A percentile compares a stretch with the other conserved stretches of the same genome.
Conservation (phyloP, 2,888 invertebrate species). For the Galerucella calmariensis region DNA sequence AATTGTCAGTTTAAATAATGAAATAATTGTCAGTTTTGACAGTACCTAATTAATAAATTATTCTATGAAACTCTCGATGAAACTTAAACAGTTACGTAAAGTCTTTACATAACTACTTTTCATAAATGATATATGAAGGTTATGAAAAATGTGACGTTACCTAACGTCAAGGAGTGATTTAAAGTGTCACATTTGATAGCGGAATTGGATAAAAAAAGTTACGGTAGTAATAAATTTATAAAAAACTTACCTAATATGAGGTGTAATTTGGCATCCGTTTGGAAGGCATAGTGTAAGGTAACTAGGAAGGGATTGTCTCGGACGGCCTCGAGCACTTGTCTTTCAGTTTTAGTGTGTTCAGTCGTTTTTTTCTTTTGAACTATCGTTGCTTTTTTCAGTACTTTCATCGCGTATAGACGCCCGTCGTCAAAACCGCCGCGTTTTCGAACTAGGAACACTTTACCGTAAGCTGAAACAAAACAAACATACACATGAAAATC, state of each 20-base stretch:
- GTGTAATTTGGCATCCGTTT: constrained; percentile 96
- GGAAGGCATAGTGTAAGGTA: constrained; percentile 97
- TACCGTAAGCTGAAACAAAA: constrained; percentile 85
- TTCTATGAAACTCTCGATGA: no score
- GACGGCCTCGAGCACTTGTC: constrained; percentile 96
- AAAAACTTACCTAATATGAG: constrained; percentile 88
- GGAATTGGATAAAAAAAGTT: no score
- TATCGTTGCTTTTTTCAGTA: constrained; percentile 94
- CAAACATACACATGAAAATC: constrained; percentile 10
- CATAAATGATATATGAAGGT: no score
- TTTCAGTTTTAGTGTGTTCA: constrained; percentile 96
- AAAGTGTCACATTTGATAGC: no score
- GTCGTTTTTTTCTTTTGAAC: constrained; percentile 95
- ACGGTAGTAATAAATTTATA: no score
- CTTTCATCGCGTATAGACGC: constrained; percentile 97
- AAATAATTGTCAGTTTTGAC: no score
- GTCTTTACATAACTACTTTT: no score
- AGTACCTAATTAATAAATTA: no score
- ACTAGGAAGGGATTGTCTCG: constrained; percentile 95
- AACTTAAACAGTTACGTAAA: no score
- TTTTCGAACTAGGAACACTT: constrained; percentile 96
- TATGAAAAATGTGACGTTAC: no score
- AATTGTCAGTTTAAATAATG: no score
- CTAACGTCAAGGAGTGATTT: no score
- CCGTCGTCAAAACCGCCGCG: constrained; percentile 86